Conservation (phyloP, 2,113 vertebrate species). For the Procavia capensis region DNA sequence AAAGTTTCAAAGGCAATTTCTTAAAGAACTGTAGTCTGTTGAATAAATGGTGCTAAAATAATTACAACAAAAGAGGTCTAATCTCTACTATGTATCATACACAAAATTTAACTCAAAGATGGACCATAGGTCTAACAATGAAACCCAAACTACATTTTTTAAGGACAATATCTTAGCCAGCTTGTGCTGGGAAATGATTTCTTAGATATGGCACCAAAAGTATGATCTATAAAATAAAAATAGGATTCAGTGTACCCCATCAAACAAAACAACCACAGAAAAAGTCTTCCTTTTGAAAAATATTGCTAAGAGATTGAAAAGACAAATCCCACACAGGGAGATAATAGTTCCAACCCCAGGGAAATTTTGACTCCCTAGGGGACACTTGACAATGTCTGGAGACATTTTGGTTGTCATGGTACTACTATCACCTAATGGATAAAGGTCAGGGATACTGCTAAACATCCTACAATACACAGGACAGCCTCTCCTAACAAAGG, state of each 20-base stretch:
- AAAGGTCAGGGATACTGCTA: no score
- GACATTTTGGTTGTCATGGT: no score
- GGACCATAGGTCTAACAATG: background rate
- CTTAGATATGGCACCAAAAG: background rate
- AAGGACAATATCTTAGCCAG: background rate
- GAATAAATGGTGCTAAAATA: background rate
- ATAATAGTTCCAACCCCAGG: background rate
- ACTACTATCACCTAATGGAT: no score
- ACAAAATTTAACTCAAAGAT: background rate
- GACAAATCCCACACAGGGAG: background rate
- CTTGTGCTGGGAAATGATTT: background rate
- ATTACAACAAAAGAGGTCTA: background rate
- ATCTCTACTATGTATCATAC: background rate
- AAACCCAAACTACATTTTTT: background rate
- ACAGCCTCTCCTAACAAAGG: background rate
- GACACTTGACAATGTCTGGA: no score
- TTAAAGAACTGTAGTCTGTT: background rate
- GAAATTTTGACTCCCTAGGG: background rate
- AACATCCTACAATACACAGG: no score
- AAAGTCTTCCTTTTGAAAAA: no score
- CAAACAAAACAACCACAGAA: background rate
- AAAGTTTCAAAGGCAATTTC: conserved; percentile 18
- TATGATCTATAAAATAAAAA: conserved; percentile 13
- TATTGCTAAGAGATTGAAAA: no score
- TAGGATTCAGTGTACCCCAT: background rate